Evolutionary conservation across 1,140 invertebrate genomes (phyloP).

Genomic region (Cataglyphis hispanica): DNA sequence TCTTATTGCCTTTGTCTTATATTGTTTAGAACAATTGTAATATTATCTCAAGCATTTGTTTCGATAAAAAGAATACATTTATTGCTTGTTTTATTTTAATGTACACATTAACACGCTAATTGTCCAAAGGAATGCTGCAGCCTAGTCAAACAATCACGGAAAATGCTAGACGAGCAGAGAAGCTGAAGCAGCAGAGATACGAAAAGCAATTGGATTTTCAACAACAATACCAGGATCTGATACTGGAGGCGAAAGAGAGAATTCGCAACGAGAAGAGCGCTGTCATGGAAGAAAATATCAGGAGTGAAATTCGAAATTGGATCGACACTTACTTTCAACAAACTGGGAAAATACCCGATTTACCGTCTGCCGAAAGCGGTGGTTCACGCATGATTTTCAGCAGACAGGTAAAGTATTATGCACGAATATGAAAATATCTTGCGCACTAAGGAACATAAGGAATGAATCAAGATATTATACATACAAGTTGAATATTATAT

Average conservation of each 20-base stretch:
- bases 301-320: constrained; percentile 95
- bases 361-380: constrained; percentile 95
- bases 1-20: too few species aligned
- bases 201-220: constrained; percentile 88
- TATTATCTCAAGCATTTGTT: background rate
- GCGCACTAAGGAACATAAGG: background rate
- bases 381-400: constrained; percentile 94
- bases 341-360: constrained; percentile 96
- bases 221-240: constrained; percentile 88
- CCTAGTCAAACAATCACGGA: constrained; percentile 79
- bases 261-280: constrained; percentile 89
- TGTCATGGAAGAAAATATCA: constrained; percentile 93
- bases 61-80: background rate
- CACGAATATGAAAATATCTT: background rate
- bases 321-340: constrained; percentile 92
- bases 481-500: constrained; percentile 7
- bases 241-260: constrained; percentile 87
- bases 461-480: background rate
- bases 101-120: background rate
- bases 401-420: constrained; percentile 87
- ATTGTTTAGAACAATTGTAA: background rate
- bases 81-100: background rate
- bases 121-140: constrained; percentile 84
- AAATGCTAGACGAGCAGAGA: constrained; percentile 80
- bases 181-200: constrained; percentile 88